These are phyloP conservation scores for Clarias laeviceps DNA, from an alignment of 2,797 vertebrate genomes.

Conservation along the genomic window DNA sequence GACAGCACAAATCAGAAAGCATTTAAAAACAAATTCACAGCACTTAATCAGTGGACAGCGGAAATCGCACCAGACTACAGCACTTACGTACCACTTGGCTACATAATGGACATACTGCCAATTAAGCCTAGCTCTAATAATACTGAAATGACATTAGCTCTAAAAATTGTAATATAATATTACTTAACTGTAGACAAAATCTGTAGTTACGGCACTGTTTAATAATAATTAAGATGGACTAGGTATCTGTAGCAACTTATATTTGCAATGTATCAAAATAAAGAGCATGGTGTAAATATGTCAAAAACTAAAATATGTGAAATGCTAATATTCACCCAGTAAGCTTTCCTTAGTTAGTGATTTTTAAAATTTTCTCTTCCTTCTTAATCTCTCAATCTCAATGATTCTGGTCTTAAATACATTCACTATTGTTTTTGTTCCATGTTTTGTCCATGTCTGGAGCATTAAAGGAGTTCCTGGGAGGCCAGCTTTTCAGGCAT, in stretches of 20 bases:
- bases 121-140: background rate
- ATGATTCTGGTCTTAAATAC: background rate
- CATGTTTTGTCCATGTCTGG: background rate
- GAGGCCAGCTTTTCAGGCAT: no score
- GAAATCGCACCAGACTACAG: background rate
- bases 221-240: background rate
- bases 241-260: background rate
- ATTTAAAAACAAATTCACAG: slow-evolving; percentile 6
- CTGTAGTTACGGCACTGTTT: background rate
- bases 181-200: background rate
- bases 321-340: background rate
- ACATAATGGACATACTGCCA: background rate
- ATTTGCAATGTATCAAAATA: background rate
- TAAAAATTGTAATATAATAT: background rate
- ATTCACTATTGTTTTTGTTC: background rate
- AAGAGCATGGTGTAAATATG: background rate
- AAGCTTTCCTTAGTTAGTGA: background rate
- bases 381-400: no score
- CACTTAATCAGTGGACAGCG: background rate
- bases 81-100: background rate
- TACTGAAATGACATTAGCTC: background rate
- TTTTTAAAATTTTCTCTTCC: no score
- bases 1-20: background rate
- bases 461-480: no score
- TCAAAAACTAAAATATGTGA: background rate